Percentiles rank a stretch among this genome's conserved stretches.
These are phyloP conservation scores for Uropsilus gracilis DNA, from an alignment of 2,113 vertebrate species.

Conservation along the genomic window DNA sequence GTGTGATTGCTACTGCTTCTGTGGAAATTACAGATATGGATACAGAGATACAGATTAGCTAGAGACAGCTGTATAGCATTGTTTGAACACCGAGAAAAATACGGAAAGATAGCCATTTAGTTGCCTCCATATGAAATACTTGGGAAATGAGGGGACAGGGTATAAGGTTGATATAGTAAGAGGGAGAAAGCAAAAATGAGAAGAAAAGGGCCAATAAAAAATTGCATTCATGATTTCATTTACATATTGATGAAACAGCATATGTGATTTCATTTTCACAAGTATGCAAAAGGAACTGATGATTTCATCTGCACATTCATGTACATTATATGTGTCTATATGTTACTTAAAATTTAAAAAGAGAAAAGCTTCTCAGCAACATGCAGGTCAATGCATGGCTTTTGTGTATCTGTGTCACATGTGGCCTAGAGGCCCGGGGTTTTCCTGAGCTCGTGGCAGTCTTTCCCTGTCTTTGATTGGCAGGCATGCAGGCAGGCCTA, in stretches of 20 bases:
- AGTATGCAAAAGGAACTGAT: no score
- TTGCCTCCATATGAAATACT: neutral
- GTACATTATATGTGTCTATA: neutral
- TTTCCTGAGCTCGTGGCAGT: fast-evolving
- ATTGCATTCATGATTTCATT: no score
- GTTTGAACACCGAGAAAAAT: neutral
- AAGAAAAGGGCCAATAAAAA: neutral
- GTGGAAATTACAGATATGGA: no score
- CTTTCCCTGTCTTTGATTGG: neutral
- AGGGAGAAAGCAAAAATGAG: neutral
- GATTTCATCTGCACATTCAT: no score
- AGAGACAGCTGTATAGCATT: no score
- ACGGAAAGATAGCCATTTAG: neutral
- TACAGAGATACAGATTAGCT: neutral
- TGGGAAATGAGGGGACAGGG: neutral
- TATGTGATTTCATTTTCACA: no score
- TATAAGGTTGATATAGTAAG: fast-evolving
- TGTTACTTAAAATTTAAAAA: neutral
- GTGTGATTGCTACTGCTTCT: no score
- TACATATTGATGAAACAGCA: no score
- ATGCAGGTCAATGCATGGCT: no score
- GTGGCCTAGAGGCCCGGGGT: no score
- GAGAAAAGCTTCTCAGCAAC: neutral
- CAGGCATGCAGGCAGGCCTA: neutral
- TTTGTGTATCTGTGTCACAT: no score